Percentiles rank a stretch among this genome's conserved stretches.
phyloP scores from a whole-genome alignment of 2,113 vertebrate species.

The Petrocephalus zakoni region DNA sequence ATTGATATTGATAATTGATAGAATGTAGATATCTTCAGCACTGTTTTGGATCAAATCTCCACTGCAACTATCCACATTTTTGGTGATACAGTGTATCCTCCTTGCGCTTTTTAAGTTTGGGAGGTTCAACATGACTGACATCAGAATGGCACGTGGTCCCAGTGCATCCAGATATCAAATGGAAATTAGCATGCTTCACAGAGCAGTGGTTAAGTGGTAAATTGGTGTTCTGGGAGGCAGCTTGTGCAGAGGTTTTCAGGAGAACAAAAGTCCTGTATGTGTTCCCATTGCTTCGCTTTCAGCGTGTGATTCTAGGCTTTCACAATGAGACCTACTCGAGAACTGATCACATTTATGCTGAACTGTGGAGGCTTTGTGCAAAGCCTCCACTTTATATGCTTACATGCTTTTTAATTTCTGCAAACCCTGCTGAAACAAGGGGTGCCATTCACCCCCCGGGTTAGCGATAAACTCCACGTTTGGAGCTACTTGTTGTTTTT shows the following conservation, averaged over 20 bases:
- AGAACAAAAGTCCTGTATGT: neutral
- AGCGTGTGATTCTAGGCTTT: neutral
- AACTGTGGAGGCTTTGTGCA: neutral
- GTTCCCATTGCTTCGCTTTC: neutral
- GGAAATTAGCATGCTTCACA: neutral
- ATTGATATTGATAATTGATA: too few relatives aligned
- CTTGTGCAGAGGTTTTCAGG: neutral
- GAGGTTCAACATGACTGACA: neutral
- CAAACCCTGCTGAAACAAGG: slow-evolving; percentile 1
- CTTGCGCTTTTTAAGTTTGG: neutral
- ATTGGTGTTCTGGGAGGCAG: neutral
- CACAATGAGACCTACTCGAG: neutral
- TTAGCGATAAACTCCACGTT: neutral
- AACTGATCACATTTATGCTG: neutral
- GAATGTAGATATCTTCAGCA: too few relatives aligned
- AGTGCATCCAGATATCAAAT: neutral
- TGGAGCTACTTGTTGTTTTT: neutral
- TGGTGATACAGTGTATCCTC: neutral
- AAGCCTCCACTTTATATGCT: neutral
- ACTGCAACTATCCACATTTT: neutral
- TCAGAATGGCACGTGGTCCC: neutral
- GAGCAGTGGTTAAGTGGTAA: neutral
- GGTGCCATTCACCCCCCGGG: neutral
- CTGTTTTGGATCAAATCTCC: neutral
- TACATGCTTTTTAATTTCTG: neutral